phyloP scores from a whole-genome alignment of 1,140 invertebrate genomes.

The Drosophila subpulchrella region DNA sequence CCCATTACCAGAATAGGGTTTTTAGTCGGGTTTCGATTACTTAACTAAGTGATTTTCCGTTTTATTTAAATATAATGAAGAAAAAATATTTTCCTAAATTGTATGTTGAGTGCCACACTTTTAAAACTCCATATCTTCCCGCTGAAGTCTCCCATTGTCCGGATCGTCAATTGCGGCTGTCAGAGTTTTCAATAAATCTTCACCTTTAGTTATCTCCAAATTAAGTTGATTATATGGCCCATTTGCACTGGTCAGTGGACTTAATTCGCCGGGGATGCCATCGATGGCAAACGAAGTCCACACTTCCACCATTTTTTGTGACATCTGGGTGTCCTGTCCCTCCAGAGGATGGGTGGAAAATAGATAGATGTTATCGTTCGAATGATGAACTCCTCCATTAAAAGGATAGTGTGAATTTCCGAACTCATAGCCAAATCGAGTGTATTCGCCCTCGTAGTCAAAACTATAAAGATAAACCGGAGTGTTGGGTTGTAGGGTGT shows the following conservation, averaged over 20 bases:
- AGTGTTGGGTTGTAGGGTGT: constrained; percentile 16
- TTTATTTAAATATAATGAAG: no score
- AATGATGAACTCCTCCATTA: constrained; percentile 84
- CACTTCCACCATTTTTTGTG: constrained; percentile 80
- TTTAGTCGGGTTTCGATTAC: neutral
- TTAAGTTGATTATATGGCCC: constrained; percentile 77
- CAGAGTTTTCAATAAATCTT: constrained; percentile 66
- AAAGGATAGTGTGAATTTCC: constrained; percentile 83
- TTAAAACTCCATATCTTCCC: constrained; percentile 53
- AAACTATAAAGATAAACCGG: constrained; percentile 78
- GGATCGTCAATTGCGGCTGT: constrained; percentile 74
- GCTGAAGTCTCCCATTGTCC: constrained; percentile 54
- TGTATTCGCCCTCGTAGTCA: constrained; percentile 75
- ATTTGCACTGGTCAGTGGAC: constrained; percentile 44
- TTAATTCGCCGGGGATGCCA: constrained; percentile 57
- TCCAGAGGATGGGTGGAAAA: constrained; percentile 75
- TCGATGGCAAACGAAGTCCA: constrained; percentile 84
- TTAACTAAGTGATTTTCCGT: neutral
- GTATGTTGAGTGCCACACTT: neutral
- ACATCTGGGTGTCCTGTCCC: constrained; percentile 67
- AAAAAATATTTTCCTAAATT: neutral
- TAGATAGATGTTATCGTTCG: constrained; percentile 83
- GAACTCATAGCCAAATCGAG: constrained; percentile 82
- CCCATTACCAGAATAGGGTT: no score
- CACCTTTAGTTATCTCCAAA: constrained; percentile 23